Conservation (phyloP, 2,113 vertebrate genomes). For the Arizona elegans region DNA sequence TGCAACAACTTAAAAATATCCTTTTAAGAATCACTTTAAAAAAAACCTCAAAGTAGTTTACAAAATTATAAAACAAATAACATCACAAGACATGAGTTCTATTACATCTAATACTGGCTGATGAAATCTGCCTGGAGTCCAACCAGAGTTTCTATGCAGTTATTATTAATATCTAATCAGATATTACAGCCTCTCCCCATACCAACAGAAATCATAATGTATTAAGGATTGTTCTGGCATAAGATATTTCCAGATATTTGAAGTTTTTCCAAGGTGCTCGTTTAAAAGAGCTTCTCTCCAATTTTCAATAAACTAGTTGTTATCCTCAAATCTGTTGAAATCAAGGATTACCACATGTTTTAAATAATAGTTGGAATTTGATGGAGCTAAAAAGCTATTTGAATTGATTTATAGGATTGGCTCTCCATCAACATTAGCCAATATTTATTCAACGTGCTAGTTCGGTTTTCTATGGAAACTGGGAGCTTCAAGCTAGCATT, state of each 20-base stretch:
- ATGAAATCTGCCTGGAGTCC: neutral
- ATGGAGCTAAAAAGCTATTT: neutral
- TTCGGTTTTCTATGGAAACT: neutral
- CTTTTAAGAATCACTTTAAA: neutral
- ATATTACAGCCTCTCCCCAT: neutral
- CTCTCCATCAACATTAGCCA: neutral
- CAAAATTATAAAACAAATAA: neutral
- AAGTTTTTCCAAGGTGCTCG: neutral
- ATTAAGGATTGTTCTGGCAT: neutral
- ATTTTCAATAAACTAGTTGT: neutral
- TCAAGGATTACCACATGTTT: neutral
- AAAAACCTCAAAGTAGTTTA: neutral
- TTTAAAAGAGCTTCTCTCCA: neutral
- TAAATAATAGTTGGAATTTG: neutral
- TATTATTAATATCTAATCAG: neutral
- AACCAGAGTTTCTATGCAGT: constrained; percentile 6
- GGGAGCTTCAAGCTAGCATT: neutral
- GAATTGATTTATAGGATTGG: neutral
- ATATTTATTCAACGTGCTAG: neutral
- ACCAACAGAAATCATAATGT: neutral
- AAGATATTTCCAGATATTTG: neutral
- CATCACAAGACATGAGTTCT: constrained; percentile 2
- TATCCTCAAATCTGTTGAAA: neutral
- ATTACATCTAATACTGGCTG: neutral
- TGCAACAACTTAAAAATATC: neutral